Evolutionary conservation across 2,888 invertebrate genomes (phyloP), one percentile per base, ranked within the genome.

Genomic region (Pyrocoelia pectoralis): DNA sequence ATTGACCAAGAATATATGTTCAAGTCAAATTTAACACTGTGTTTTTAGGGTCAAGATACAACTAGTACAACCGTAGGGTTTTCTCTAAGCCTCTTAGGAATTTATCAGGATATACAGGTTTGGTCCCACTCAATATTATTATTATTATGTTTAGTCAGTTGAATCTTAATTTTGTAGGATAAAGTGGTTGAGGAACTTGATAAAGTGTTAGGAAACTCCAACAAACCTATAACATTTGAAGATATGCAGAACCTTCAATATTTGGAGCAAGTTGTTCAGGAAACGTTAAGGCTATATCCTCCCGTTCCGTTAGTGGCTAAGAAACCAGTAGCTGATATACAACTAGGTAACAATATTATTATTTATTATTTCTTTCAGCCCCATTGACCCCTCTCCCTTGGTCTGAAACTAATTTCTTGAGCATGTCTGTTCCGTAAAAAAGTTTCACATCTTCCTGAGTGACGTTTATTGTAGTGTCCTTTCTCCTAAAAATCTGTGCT

Each of bases 261-360:
- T 61, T 59, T 76, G 63, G 75, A 76, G 28, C 69, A 72, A 59
- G 75, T 75, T 13, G 72, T 76, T 6, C 70, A 73, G 60, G 76
- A 76, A 67, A 73, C 75, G 1, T 72, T 73, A 66, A 55, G 75
- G 51, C 41, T 75, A n/a, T 74, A 72, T 66, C 73, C 74, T 15
- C 72, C 74, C 1, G 66, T 72, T 49, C 69, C 72, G 2, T 6
- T 62, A 0, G 66, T 74, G 54, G 69, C 62, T 9, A 71, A 62
- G 49, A 68, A 67, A 13, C 54, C 71, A 10, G 53, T 48, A n/a
- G 59, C 67, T 10, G 71, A 74, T 59, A 55, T 74, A 14, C 56
- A 65, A 49, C 55, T 72, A 53, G 70, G 69, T 67, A 68, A 41
- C 12, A 1, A 10, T 18, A 3, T 15, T 17, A 13, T 14, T 1